Conservation (phyloP, 2,797 vertebrate species). For the Poecilia gillii region DNA sequence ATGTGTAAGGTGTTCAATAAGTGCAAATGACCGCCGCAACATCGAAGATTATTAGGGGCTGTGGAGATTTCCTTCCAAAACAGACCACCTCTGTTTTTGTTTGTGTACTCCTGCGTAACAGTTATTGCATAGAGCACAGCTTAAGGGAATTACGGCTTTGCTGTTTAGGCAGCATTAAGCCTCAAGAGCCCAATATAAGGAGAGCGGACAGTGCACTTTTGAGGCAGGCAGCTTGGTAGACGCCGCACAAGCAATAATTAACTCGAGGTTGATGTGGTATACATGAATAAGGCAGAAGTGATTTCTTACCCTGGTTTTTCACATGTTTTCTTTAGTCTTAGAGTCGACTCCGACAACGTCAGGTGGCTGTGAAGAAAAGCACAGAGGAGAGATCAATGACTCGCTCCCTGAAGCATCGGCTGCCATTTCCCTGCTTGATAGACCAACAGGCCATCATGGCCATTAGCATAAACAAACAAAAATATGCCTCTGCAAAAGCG, state of each 20-base stretch:
- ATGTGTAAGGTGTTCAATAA: background rate
- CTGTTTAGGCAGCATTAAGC: slow-evolving; percentile 56
- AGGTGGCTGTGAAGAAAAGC: slow-evolving; percentile 69
- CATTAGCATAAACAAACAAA: slow-evolving; percentile 85
- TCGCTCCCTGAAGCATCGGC: slow-evolving; percentile 74
- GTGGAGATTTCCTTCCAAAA: slow-evolving; percentile 23
- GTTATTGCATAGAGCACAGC: slow-evolving; percentile 45
- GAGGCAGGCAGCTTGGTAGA: slow-evolving; percentile 39
- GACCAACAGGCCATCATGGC: slow-evolving; percentile 79
- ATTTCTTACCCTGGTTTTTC: slow-evolving; percentile 18
- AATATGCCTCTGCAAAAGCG: slow-evolving; percentile 56
- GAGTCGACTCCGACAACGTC: slow-evolving; percentile 66
- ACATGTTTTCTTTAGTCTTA: slow-evolving; percentile 60
- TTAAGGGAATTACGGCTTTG: slow-evolving; percentile 55
- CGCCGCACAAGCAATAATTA: slow-evolving; percentile 44
- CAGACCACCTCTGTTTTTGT: slow-evolving; percentile 37
- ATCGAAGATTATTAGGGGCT: slow-evolving; percentile 16
- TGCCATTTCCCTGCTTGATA: slow-evolving; percentile 81
- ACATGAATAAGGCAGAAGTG: slow-evolving; percentile 25
- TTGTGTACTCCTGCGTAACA: slow-evolving; percentile 46
- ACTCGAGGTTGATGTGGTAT: slow-evolving; percentile 37
- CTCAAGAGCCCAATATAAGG: slow-evolving; percentile 45
- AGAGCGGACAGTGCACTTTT: slow-evolving; percentile 50
- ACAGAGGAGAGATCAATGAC: slow-evolving; percentile 78
- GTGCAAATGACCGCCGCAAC: slow-evolving; percentile 10